Evolutionary conservation across 2,797 vertebrate species (phyloP).

Genomic region (Liasis olivaceus): DNA sequence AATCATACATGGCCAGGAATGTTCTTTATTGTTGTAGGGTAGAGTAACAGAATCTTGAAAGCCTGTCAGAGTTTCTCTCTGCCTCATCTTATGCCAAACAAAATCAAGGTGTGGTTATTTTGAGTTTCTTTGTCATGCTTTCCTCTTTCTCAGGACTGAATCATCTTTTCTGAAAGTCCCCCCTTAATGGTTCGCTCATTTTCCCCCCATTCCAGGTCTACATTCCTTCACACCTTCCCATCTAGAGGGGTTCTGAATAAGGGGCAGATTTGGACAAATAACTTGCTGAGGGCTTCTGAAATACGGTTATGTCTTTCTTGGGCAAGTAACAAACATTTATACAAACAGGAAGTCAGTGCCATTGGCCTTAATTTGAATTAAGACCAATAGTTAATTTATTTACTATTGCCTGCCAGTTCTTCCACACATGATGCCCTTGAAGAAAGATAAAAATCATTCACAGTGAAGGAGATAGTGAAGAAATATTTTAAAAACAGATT

Average conservation of each 20-base stretch:
- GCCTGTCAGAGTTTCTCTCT: not conserved
- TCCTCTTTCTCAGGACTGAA: not conserved
- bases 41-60: not conserved
- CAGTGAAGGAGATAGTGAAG: constrained; percentile 52
- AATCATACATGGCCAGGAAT: not conserved
- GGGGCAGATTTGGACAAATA: not conserved
- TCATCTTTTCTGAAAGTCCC: not conserved
- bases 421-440: constrained; percentile 53
- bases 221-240: not conserved
- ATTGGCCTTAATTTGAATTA: constrained; percentile 34
- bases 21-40: not conserved
- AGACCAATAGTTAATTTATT: not conserved
- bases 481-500: constrained; percentile 68
- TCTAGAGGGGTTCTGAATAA: not conserved
- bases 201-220: not conserved
- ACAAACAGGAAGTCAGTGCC: constrained; percentile 45
- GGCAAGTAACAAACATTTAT: not conserved
- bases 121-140: not conserved
- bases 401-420: constrained; percentile 46
- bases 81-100: not conserved
- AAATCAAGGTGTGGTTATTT: not conserved
- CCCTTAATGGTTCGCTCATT: not conserved
- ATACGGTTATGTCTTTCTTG: not conserved
- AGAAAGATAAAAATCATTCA: constrained; percentile 61
- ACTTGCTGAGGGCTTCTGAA: not conserved